Conservation (phyloP, 2,888 invertebrate genomes). For the Coleophora deauratella region DNA sequence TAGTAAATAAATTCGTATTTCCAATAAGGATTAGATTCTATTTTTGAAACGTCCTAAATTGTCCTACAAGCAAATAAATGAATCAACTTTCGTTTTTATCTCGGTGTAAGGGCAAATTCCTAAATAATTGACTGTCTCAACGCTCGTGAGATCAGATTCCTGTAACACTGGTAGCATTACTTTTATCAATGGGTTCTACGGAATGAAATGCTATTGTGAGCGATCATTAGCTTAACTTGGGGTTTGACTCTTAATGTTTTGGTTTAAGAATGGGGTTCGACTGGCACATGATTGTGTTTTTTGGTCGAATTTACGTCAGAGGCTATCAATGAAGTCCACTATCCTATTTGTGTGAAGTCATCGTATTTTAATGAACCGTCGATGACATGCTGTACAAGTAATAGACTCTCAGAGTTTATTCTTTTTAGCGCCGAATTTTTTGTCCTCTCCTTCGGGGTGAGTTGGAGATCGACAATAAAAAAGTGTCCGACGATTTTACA, state of each 20-base stretch:
- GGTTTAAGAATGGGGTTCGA: conserved; percentile 31
- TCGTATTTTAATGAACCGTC: conserved; percentile 72
- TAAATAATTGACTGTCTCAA: conserved; percentile 43
- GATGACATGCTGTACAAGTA: conserved; percentile 72
- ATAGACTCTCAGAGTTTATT: conserved; percentile 69
- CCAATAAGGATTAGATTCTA: too few relatives aligned
- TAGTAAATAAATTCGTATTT: too few relatives aligned
- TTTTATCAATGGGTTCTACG: conserved; percentile 72
- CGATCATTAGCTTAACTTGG: conserved; percentile 50
- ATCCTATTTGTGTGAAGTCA: conserved; percentile 70
- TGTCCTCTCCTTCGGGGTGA: conserved; percentile 42
- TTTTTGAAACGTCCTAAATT: too few relatives aligned
- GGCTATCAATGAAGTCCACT: conserved; percentile 73
- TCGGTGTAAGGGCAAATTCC: conserved; percentile 3
- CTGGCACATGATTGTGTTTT: conserved; percentile 32
- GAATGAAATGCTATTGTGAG: conserved; percentile 68
- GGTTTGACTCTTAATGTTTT: conserved; percentile 28
- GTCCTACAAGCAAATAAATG: too few relatives aligned
- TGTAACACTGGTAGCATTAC: conserved; percentile 70
- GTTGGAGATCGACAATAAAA: conserved; percentile 39
- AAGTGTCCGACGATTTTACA: conserved; percentile 38
- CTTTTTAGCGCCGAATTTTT: conserved; percentile 70
- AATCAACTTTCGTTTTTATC: conserved; percentile 9
- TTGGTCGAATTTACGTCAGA: conserved; percentile 59
- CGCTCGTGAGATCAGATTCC: conserved; percentile 58